Evolutionary conservation across 2,113 vertebrate genomes (phyloP), one percentile per base, ranked within the genome.

Genomic region (Tragelaphus buxtoni): DNA sequence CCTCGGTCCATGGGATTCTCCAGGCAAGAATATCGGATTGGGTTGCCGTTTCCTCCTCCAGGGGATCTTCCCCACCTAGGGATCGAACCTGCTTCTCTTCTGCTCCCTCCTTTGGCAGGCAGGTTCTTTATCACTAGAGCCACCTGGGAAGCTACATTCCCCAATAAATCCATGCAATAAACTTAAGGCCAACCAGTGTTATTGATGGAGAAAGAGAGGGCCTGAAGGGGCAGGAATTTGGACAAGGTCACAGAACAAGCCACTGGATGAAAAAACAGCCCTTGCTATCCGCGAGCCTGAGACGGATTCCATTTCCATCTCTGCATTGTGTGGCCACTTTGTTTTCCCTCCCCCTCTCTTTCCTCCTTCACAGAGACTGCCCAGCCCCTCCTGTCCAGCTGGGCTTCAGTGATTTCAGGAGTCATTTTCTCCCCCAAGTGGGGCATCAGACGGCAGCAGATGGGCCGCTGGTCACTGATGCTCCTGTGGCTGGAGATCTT

Each of bases 231-330:
- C 35, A 14, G 60, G 47, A 56, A 22, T 32, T 18, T 30, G 91
- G 42, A 53, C 5, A 2, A 81, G 77, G 28, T 77, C 77, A 60
- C 32, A 80, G 7, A 30, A 28, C 39, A 63, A 26, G 10, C 14
- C 45, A 7, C 47, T 17, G 45, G 17, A n/a, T n/a, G 53, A 55
- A 49, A 42, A 55, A 30, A 24, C 0, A 42, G 35, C 10, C 18
- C 11, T 10, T 7, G 26, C 35, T 2, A 0, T 20, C 45, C 10
- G 1, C 0, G 6, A 42, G 32, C 2, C 72, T 77, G 42, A 5
- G n/a, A 16, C 26, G 14, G 58, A 24, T 47, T 61, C 74, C 2
- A 17, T 4, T 30, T 53, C 45, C 3, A 11, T 22, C 28, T 63
- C 32, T 39, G 60, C 28, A 22, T 65, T 58, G 8, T 5, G 0